Evolutionary conservation across 2,888 invertebrate genomes (phyloP).

Genomic region (Chydorus sphaericus): DNA sequence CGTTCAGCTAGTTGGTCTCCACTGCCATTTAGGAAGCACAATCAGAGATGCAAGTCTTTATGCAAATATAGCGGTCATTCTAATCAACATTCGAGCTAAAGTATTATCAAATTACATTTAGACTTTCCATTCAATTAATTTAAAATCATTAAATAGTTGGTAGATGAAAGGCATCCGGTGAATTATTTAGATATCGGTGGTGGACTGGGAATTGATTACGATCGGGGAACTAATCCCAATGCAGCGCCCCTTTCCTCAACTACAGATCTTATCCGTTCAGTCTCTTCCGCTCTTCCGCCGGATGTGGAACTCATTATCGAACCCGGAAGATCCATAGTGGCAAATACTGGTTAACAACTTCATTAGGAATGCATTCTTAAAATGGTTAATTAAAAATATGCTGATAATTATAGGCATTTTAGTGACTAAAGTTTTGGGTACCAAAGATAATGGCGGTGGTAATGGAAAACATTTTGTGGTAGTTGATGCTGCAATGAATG

Average conservation of each 20-base stretch:
- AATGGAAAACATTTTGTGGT: constrained; percentile 26
- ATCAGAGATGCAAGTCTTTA: constrained; percentile 21
- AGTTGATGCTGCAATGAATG: constrained; percentile 30
- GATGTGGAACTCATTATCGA: constrained; percentile 28
- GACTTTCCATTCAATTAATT: not conserved
- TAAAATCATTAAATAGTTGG: constrained; percentile 16
- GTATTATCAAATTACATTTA: constrained; percentile 12
- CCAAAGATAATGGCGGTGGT: constrained; percentile 10
- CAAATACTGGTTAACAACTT: constrained; percentile 23
- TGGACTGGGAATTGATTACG: constrained; percentile 29
- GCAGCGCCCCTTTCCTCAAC: constrained; percentile 20
- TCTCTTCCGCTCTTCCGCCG: constrained; percentile 19
- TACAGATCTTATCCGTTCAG: constrained; percentile 14
- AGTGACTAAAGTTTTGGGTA: constrained; percentile 4
- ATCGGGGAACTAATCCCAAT: constrained; percentile 19
- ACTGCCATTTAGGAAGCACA: constrained; percentile 28
- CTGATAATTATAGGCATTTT: not conserved
- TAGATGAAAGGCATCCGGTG: constrained; percentile 20
- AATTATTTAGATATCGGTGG: constrained; percentile 29
- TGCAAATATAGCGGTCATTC: constrained; percentile 22
- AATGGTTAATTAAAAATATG: not conserved
- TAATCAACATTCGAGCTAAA: constrained; percentile 21
- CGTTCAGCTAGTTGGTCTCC: constrained; percentile 27
- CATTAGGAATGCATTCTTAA: not conserved
- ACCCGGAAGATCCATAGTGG: constrained; percentile 30